phyloP scores from a whole-genome alignment of 2,797 vertebrate genomes.

The Taenioides sp. region DNA sequence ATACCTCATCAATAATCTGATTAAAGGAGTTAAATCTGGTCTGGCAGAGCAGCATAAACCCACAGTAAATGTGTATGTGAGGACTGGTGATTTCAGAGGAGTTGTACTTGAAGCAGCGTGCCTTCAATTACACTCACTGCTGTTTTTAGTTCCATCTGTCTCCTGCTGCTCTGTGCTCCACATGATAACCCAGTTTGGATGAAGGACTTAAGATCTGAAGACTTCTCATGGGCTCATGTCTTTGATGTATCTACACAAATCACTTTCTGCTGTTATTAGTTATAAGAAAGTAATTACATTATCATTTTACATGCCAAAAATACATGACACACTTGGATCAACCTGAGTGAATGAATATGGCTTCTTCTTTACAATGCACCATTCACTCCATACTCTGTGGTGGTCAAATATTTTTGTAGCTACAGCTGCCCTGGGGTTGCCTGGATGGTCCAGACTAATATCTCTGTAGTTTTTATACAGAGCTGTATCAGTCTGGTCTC shows the following conservation, averaged over 20 bases:
- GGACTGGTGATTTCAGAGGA: background rate
- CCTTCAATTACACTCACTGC: background rate
- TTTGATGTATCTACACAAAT: slow-evolving; percentile 17
- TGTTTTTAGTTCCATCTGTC: background rate
- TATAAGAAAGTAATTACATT: background rate
- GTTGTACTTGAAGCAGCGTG: background rate
- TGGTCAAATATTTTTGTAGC: too few species aligned
- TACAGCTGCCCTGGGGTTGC: too few species aligned
- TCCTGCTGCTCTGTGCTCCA: background rate
- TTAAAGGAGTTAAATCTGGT: background rate
- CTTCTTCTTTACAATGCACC: background rate
- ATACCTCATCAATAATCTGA: background rate
- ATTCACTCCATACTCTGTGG: too few species aligned
- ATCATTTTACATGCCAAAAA: background rate
- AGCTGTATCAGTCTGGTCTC: too few species aligned
- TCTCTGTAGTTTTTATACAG: too few species aligned
- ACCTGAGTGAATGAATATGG: background rate
- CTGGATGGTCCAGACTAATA: too few species aligned
- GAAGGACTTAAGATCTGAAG: slow-evolving; percentile 2
- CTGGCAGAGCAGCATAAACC: background rate
- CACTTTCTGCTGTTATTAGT: slow-evolving; percentile 1
- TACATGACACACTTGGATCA: background rate
- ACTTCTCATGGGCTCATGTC: background rate
- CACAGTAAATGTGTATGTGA: background rate
- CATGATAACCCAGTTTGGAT: slow-evolving; percentile 1